A percentile compares a stretch with the other conserved stretches of the same genome.
Evolutionary conservation across 2,797 vertebrate species (phyloP).

Genomic region (Bovichtus diacanthus): DNA sequence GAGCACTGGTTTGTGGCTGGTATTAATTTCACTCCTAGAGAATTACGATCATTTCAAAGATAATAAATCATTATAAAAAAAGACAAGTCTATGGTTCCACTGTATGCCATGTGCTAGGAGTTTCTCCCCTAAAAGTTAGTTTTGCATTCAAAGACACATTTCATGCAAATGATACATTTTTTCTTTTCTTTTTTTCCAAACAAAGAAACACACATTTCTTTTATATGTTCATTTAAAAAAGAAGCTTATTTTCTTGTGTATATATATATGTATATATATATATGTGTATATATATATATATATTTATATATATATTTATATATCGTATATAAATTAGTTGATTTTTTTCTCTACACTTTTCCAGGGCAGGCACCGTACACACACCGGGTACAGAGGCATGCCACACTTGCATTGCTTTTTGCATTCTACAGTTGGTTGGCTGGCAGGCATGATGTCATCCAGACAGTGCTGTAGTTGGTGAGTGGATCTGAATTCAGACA

Average conservation of each 20-base stretch:
- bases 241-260: constrained; percentile 85
- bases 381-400: constrained; percentile 92
- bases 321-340: constrained; percentile 44
- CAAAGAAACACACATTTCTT: constrained; percentile 89
- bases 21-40: constrained; percentile 40
- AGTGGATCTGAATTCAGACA: constrained; percentile 41
- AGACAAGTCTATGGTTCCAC: constrained; percentile 66
- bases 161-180: constrained; percentile 93
- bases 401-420: constrained; percentile 93
- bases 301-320: constrained; percentile 33
- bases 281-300: no score
- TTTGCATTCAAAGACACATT: constrained; percentile 86
- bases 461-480: constrained; percentile 78
- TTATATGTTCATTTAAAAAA: constrained; percentile 91
- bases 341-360: constrained; percentile 82
- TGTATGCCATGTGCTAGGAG: constrained; percentile 78
- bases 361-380: constrained; percentile 91
- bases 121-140: constrained; percentile 81
- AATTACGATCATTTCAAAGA: constrained; percentile 37
- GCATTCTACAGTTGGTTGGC: constrained; percentile 93
- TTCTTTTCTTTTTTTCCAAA: constrained; percentile 79
- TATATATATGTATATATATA: constrained; percentile 12
- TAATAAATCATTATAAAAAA: constrained; percentile 36
- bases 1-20: constrained; percentile 46
- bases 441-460: constrained; percentile 88